Evolutionary conservation across 2,113 vertebrate genomes (phyloP), one percentile per base, ranked within the genome.

Genomic region (Cheilinus undulatus): DNA sequence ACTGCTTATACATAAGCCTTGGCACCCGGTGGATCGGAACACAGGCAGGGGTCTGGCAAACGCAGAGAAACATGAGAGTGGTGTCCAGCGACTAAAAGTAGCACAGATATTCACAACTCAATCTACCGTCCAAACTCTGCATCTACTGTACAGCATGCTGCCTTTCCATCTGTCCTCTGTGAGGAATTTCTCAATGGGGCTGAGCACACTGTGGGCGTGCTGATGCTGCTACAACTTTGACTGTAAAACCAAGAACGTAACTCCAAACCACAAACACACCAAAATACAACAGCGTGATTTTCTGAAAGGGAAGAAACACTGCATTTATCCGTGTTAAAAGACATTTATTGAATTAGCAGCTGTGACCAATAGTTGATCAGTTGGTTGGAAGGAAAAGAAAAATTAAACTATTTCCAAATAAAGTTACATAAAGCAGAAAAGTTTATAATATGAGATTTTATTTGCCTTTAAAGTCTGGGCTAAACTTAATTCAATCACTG

Each of bases 81-180:
- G 75, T 74, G 69, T 78, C 68, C 86, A 80, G 86, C 28, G 62
- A 87, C 88, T 92, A 92, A 89, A 93, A 91, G 91, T 91, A 91
- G 90, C 89, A 87, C 90, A 90, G 83, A 90, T 85, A 88, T 91
- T 92, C 83, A 87, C 89, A 91, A 91, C 76, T 87, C 84, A 88
- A 82, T 88, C 84, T 80, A 20, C 86, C 64, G 67, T 83, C 79
- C 81, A 82, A 78, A 81, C 58, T 83, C 63, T 80, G 53, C 63
- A 87, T 79, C 76, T 65, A 74, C 69, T 80, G 51, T 58, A 54
- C 71, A 46, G 53, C n/a, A 38, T 27, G 51, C 64, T 73, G 66
- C 49, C 62, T 83, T 79, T 83, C 79, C 76, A 85, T 85, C 72
- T 66, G 71, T 26, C 73, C 78, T 75, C 76, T 76, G 52, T 3